Base-by-base conservation (phyloP, 1,140 invertebrate genomes). In the Epicauta chinensis region DNA sequence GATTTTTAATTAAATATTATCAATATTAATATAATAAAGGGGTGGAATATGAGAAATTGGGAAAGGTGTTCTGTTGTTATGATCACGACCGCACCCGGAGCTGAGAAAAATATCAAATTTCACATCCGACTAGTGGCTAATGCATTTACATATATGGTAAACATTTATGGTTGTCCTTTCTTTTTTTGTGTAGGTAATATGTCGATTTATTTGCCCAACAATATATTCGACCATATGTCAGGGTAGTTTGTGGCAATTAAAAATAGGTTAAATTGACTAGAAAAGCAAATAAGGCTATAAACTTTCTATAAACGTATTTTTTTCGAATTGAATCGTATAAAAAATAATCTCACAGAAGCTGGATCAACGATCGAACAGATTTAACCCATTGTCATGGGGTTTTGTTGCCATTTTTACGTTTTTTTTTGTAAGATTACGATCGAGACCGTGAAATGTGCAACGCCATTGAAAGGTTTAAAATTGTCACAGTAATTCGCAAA, bases 231-330 rank as follows among this genome's bases (percentile, higher is more conserved):
- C 7, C 23, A 47, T 47, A 47, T 47, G 45, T 37, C 45, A 47
- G 4, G 23, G 23, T 23, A 23, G 23, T 40, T 40, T 13, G 17
- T 46, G 37, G 12, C 35, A 29, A 6, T 17, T 16, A 47, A 47
- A 43, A 47, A 47, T 47, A 23, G 45, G 45, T 47, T 37, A 47
- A 47, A 47, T 47, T 47, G 45, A 38, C 45, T 47, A 47, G 45
- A 47, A 47, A 47, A 37, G 36, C 17, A 10, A 23, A 17, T 23
- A 47, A 37, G 35, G 23, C 4, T 7, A 23, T 7, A 23, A 23
- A 7, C 16, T 36, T 15, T 9, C 9, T 35, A 17, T 36, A 43
- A 43, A 43, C n/a, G 23, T 3, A 15, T 3, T 30, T 23, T 43
- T 29, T 12, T 29, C 17, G n/a, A 12, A n/a, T 29, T 3, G 31